These are phyloP conservation scores for Progne subis DNA, from an alignment of 2,113 vertebrate species.

Conservation along the genomic window DNA sequence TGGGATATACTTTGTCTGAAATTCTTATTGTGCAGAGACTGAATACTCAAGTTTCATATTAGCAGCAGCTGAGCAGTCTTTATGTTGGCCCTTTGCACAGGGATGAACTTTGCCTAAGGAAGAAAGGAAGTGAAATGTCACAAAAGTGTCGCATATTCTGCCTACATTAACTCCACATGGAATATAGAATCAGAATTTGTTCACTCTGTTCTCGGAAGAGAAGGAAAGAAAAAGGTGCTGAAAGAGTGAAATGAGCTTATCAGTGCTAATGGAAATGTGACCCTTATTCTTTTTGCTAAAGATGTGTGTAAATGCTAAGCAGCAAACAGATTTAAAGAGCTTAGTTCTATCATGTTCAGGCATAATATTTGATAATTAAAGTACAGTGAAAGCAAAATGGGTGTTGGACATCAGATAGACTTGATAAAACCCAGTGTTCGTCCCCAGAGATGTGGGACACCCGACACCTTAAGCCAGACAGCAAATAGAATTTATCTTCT, in stretches of 20 bases:
- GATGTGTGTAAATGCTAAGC: neutral
- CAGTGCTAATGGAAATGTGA: neutral
- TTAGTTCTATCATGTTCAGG: neutral
- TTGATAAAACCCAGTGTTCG: neutral
- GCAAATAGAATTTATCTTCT: neutral
- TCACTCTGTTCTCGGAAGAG: neutral
- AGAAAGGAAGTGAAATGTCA: slow-evolving; percentile 4
- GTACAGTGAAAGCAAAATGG: neutral
- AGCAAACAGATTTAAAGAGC: neutral
- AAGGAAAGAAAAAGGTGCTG: neutral
- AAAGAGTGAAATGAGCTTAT: neutral
- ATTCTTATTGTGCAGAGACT: neutral
- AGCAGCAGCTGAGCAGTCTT: neutral
- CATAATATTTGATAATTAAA: neutral
- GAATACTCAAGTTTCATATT: neutral
- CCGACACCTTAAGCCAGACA: neutral
- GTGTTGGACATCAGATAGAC: neutral
- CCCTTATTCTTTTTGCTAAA: neutral
- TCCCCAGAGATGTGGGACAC: neutral
- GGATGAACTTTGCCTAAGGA: slow-evolving; percentile 19
- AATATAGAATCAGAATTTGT: neutral
- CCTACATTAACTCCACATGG: neutral
- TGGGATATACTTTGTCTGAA: neutral
- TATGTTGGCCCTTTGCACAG: slow-evolving; percentile 2
- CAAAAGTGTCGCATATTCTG: neutral